These are phyloP conservation scores for Ivindomyrus marchei DNA, from an alignment of 2,113 vertebrate genomes.

Conservation along the genomic window DNA sequence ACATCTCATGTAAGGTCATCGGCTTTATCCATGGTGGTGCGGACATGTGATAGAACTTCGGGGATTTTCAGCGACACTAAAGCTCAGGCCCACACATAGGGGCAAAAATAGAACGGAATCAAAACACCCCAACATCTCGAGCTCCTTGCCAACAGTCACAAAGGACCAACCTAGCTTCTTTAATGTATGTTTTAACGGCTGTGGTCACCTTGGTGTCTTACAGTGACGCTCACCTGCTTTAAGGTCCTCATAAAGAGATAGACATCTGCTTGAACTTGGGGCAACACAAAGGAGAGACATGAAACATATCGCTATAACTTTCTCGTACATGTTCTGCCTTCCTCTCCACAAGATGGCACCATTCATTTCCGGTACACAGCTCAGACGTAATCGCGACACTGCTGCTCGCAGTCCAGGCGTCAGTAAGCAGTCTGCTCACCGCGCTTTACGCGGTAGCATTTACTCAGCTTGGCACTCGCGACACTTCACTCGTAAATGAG, in stretches of 20 bases:
- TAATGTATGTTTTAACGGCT: neutral
- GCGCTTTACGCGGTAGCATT: neutral
- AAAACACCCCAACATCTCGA: neutral
- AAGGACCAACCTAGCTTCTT: neutral
- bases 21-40: neutral
- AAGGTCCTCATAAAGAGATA: neutral
- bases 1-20: neutral
- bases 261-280: neutral
- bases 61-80: neutral
- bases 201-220: neutral
- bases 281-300: neutral
- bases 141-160: neutral
- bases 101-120: neutral
- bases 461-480: neutral
- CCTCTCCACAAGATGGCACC: neutral
- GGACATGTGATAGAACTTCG: neutral
- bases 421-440: neutral
- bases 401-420: neutral
- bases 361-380: neutral
- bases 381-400: neutral
- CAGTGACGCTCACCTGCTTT: neutral
- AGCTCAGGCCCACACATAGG: neutral
- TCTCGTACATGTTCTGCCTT: neutral
- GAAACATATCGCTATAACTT: neutral
- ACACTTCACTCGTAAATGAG: neutral